Evolutionary conservation across 2,888 invertebrate species (phyloP).

Genomic region (Nomada fabriciana): DNA sequence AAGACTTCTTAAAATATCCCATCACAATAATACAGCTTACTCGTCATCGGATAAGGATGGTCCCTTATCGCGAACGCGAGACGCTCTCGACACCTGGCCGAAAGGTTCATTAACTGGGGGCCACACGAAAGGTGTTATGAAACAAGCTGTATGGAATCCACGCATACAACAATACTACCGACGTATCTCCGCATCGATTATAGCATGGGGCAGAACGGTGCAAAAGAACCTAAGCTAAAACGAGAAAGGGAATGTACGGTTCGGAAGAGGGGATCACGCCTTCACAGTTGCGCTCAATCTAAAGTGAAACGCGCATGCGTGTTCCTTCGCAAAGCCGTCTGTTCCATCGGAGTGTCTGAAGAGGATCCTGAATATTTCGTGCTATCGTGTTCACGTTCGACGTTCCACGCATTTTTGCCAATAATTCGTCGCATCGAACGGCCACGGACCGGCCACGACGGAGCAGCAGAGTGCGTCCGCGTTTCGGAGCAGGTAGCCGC

Average conservation of each 20-base stretch:
- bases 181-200: conserved; percentile 68
- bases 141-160: conserved; percentile 44
- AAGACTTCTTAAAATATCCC: no score
- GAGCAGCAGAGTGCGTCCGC: neutral
- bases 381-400: conserved; percentile 21
- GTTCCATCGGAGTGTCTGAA: conserved; percentile 36
- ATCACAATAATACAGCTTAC: no score
- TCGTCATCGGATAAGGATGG: neutral
- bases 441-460: no score
- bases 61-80: no score
- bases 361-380: conserved; percentile 45
- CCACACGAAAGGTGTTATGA: conserved; percentile 4
- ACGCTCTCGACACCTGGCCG: neutral
- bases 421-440: no score
- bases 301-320: conserved; percentile 58
- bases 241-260: conserved; percentile 39
- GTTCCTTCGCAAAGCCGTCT: conserved; percentile 8
- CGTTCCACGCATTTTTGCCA: neutral
- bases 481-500: no score
- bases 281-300: conserved; percentile 33
- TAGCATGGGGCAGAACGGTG: conserved; percentile 32
- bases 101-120: conserved; percentile 13
- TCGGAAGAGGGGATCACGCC: conserved; percentile 28
- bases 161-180: conserved; percentile 20
- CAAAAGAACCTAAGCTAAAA: conserved; percentile 10